phyloP scores from a whole-genome alignment of 2,113 vertebrate genomes.

The Mellivora capensis region DNA sequence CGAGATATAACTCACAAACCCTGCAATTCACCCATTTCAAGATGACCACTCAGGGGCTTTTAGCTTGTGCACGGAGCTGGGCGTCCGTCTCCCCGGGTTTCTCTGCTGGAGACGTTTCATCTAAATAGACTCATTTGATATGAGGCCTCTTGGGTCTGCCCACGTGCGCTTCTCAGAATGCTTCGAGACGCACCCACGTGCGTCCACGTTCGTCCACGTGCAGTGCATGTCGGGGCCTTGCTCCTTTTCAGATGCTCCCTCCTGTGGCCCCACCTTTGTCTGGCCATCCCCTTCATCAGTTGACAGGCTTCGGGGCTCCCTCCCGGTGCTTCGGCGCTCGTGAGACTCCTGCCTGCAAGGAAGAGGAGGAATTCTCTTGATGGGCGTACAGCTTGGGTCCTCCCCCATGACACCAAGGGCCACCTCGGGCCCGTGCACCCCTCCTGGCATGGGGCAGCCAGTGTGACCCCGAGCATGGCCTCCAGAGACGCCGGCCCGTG shows the following conservation, averaged over 20 bases:
- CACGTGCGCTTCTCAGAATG: accelerated
- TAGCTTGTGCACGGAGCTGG: accelerated
- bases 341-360: background rate
- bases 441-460: background rate
- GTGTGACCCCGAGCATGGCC: no score
- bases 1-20: background rate
- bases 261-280: accelerated
- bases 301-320: background rate
- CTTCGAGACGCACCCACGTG: accelerated
- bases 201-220: accelerated
- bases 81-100: accelerated
- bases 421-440: accelerated
- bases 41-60: accelerated
- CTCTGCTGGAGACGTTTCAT: background rate
- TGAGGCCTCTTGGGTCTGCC: no score
- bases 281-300: accelerated
- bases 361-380: background rate
- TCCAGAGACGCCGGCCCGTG: background rate
- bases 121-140: accelerated
- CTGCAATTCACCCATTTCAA: accelerated
- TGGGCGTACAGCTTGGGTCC: no score
- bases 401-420: no score
- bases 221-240: accelerated
- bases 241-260: accelerated
- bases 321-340: no score